Evolutionary conservation across 2,113 vertebrate species (phyloP).

Genomic region (Vulpes vulpes): DNA sequence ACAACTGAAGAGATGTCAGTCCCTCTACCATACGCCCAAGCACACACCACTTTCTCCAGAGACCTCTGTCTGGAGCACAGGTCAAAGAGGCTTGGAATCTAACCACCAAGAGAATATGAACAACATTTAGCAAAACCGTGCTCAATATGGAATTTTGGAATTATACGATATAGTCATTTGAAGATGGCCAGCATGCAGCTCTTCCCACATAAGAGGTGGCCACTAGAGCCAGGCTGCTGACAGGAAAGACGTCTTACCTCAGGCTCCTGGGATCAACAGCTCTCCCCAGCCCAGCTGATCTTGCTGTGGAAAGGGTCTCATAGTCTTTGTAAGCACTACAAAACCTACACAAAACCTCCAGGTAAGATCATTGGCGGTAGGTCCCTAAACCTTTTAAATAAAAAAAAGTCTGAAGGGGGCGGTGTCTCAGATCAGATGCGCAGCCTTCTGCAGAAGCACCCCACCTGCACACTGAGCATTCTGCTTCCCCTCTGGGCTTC

Average conservation of each 20-base stretch:
- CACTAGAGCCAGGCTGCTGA: not conserved
- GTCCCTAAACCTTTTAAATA: not conserved
- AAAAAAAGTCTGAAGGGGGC: not conserved
- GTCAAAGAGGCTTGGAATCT: not conserved
- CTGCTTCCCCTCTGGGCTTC: no score
- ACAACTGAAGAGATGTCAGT: not conserved
- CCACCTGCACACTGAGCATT: rapidly evolving
- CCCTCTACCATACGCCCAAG: rapidly evolving
- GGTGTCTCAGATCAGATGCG: not conserved
- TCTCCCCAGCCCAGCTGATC: not conserved
- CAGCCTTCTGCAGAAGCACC: not conserved
- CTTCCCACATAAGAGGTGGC: not conserved
- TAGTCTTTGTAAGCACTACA: not conserved
- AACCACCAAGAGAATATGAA: not conserved
- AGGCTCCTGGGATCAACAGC: not conserved
- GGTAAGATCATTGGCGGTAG: not conserved
- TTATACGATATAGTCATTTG: not conserved
- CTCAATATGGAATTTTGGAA: not conserved
- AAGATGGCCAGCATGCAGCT: not conserved
- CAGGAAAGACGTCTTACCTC: not conserved
- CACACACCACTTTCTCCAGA: not conserved
- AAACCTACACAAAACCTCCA: not conserved
- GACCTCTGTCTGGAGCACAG: not conserved
- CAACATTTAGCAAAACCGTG: not conserved
- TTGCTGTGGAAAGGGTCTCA: not conserved